Conservation (phyloP, 2,888 invertebrate species). For the Euplagia quadripunctaria region DNA sequence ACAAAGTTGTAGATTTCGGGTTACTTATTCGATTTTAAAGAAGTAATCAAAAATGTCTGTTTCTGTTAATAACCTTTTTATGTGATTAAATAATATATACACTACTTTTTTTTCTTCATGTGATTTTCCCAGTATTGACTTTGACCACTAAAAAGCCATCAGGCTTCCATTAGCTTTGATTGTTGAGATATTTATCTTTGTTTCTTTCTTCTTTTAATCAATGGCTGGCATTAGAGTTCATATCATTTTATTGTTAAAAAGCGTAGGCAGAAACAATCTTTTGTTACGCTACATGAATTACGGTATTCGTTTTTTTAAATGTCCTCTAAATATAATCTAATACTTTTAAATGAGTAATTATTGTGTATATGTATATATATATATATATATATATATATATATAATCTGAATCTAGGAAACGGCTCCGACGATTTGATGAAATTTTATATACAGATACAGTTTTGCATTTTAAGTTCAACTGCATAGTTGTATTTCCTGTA, state of each 20-base stretch:
- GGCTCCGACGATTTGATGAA: no score
- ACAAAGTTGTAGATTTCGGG: no score
- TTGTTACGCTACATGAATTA: background rate
- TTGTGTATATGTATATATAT: no score
- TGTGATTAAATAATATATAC: background rate
- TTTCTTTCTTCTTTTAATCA: conserved; percentile 11
- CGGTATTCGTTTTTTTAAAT: background rate
- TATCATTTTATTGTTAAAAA: conserved; percentile 1
- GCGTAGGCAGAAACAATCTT: background rate
- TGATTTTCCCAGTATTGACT: conserved; percentile 17
- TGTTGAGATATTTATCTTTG: conserved; percentile 23
- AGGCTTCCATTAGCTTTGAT: conserved; percentile 31
- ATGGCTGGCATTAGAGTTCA: conserved; percentile 13
- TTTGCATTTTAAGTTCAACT: no score
- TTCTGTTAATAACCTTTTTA: conserved; percentile 11
- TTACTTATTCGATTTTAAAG: no score
- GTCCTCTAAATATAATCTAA: background rate
- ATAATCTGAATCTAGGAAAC: no score
- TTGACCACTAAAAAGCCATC: conserved; percentile 27
- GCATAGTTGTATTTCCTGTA: no score
- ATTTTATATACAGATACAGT: no score
- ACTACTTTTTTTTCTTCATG: background rate
- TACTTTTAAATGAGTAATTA: no score
- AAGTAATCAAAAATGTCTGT: no score
- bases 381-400: no score